Base-by-base conservation (phyloP, 2,113 vertebrate species). In the Chiloscyllium plagiosum region DNA sequence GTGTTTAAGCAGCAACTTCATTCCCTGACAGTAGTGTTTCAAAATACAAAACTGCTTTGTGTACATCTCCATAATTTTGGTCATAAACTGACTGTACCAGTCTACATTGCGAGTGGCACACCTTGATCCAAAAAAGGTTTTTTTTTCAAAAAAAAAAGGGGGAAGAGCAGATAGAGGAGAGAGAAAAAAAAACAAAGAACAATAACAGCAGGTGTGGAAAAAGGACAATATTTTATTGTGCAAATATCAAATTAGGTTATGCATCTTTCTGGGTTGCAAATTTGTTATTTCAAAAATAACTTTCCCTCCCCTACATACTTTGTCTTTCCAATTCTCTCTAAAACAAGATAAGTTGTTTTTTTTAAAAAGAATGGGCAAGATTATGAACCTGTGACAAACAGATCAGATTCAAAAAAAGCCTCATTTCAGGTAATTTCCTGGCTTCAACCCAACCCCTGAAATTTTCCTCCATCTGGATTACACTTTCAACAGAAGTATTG, bases 21-120 rank as follows among this genome's bases (percentile, higher is more conserved):
- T 33, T 66, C 95, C 70, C 20, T 85, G 61, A 70, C 95, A 56
- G 50, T 5, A 42, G 2, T 66, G 80, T 95, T 85, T 95, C 95
- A 95, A 95, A 95, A 80, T 95, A 85, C 37, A 95, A 78, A 80
- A 85, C 20, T 80, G 72, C 70, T 95, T 78, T 95, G 72, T 85
- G 72, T 85, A 78, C 42, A 22, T 80, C 24, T 87, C 52, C 29
- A 37, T 1, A 66, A 66, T 42, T 66, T 93, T 93, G 66, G 42
- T 93, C 61, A 68, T 93, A 93, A 93, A 93, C 89, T 66, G 26
- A 92, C 89, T 10, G 61, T 66, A 37, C 33, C 89, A 66, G n/a
- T n/a, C 66, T 93, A 6, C 37, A 17, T 13, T 29, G 17, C 10
- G 61, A 93, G 66, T 42, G 20, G 89, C 61, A 37, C n/a, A 93